These are phyloP conservation scores for Lottia scabra DNA, from an alignment of 2,888 invertebrate genomes.

Conservation along the genomic window DNA sequence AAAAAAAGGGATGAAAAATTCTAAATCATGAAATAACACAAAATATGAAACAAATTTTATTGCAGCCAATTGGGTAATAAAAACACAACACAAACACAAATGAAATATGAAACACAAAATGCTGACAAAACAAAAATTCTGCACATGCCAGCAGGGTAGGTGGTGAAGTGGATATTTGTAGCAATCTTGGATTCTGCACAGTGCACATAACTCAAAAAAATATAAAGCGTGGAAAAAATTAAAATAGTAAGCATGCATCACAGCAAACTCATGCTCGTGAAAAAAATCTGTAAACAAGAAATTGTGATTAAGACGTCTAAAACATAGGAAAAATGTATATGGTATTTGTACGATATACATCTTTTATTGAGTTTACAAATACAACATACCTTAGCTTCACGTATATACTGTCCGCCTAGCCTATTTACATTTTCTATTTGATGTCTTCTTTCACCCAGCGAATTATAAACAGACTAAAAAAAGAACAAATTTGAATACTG, in stretches of 20 bases:
- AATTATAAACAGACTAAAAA: slow-evolving; percentile 88
- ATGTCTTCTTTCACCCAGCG: slow-evolving; percentile 91
- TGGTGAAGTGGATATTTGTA: too few species aligned
- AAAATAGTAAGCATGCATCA: not conserved
- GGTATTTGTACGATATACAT: not conserved
- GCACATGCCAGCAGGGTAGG: too few species aligned
- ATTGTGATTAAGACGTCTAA: too few species aligned
- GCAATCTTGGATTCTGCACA: not conserved
- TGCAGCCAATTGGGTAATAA: not conserved
- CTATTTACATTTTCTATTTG: slow-evolving; percentile 95
- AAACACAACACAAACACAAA: not conserved
- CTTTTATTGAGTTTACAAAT: not conserved
- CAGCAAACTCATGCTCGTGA: not conserved
- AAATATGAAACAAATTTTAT: slow-evolving; percentile 5
- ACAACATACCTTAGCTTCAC: slow-evolving; percentile 92
- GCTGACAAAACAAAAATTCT: slow-evolving; percentile 10
- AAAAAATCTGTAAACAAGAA: too few species aligned
- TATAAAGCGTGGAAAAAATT: not conserved
- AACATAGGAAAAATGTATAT: not conserved
- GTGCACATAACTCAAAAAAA: not conserved
- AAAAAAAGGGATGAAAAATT: not conserved
- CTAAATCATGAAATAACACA: not conserved
- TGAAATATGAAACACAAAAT: slow-evolving; percentile 10
- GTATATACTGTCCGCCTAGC: slow-evolving; percentile 93
- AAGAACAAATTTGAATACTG: not conserved